phyloP scores from a whole-genome alignment of 2,113 vertebrate genomes.

The Acanthisitta chloris region DNA sequence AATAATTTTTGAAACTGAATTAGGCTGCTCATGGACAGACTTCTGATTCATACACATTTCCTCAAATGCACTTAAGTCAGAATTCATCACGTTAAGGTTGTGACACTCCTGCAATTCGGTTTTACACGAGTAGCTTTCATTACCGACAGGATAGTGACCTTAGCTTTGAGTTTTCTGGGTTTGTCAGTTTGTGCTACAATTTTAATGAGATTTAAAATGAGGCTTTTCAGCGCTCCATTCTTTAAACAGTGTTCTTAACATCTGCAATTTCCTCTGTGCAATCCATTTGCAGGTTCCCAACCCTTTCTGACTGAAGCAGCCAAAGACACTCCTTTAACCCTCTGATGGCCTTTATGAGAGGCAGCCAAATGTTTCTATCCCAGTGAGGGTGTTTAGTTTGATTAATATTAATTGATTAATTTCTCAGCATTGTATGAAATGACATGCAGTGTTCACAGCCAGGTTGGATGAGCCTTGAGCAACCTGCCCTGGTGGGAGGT shows the following conservation, averaged over 20 bases:
- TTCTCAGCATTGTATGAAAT: background rate
- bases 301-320: background rate
- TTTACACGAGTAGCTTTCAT: background rate
- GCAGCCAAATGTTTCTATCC: background rate
- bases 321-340: background rate
- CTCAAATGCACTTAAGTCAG: slow-evolving; percentile 4
- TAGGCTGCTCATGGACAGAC: background rate
- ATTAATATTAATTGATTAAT: background rate
- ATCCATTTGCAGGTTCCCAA: background rate
- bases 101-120: background rate
- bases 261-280: background rate
- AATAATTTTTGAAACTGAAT: background rate
- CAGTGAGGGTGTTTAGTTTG: background rate
- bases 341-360: background rate
- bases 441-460: too few species aligned
- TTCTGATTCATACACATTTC: background rate
- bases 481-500: too few species aligned
- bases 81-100: background rate
- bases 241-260: background rate
- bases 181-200: background rate
- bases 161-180: slow-evolving; percentile 3
- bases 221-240: background rate
- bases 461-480: too few species aligned
- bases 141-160: background rate
- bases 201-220: slow-evolving; percentile 32